A percentile compares a stretch with the other conserved stretches of the same genome.
phyloP scores from a whole-genome alignment of 2,797 vertebrate species.

The Poliocrania exsul region DNA sequence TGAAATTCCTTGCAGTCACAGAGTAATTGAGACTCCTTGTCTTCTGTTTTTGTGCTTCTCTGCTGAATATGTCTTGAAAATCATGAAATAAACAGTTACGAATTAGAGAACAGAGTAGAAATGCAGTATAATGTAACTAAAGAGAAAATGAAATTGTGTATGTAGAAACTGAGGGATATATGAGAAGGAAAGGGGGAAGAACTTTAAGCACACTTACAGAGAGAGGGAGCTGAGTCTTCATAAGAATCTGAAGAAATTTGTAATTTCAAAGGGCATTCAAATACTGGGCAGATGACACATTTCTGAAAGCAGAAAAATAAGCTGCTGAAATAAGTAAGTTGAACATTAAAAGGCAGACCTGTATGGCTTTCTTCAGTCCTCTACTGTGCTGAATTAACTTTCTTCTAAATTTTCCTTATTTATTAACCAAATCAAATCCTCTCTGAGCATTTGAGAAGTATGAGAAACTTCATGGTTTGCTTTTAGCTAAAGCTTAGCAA shows the following conservation, averaged over 20 bases:
- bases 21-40: not conserved
- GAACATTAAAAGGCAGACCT: not conserved
- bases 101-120: not conserved
- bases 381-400: not conserved
- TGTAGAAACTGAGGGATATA: not conserved
- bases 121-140: not conserved
- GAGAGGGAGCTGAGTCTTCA: not conserved
- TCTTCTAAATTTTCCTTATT: not conserved
- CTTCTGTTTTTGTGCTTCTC: not conserved
- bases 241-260: not conserved
- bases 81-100: not conserved
- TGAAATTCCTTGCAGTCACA: not conserved
- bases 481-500: not conserved
- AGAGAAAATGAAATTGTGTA: not conserved
- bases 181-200: not conserved
- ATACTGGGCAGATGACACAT: not conserved
- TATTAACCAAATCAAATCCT: not conserved
- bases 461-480: not conserved
- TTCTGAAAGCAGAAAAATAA: not conserved
- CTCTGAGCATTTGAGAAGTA: not conserved
- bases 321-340: not conserved
- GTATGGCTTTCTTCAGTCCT: not conserved
- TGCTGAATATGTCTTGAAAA: not conserved
- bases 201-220: not conserved
- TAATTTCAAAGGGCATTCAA: not conserved